Conservation (phyloP, 2,888 invertebrate genomes). For the Microctonus aethiopoides region DNA sequence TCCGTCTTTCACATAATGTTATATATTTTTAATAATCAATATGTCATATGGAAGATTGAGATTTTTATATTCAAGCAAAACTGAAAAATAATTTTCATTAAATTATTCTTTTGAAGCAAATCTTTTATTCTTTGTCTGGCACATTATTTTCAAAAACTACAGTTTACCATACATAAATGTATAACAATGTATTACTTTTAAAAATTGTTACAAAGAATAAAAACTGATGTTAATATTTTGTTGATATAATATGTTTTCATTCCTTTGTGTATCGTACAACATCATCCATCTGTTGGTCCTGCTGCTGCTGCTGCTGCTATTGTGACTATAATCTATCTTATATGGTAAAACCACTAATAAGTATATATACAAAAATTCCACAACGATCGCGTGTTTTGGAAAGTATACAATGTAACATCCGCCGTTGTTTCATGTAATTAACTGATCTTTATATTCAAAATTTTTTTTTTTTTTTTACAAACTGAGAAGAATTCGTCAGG, state of each 20-base stretch:
- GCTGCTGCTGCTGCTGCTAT: neutral
- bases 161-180: neutral
- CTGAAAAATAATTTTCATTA: no score
- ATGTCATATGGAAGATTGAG: no score
- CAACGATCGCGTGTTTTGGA: neutral
- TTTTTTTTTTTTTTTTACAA: neutral
- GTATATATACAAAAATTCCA: neutral
- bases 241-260: neutral
- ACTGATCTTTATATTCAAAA: no score
- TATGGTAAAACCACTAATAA: neutral
- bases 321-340: neutral
- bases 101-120: no score
- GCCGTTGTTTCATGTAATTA: neutral
- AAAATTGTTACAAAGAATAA: neutral
- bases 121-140: no score
- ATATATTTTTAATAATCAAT: no score
- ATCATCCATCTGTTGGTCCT: neutral
- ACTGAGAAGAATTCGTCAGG: neutral
- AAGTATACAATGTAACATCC: conserved; percentile 15
- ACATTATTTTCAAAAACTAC: no score
- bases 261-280: neutral
- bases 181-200: neutral
- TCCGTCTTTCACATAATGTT: no score
- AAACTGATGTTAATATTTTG: neutral
- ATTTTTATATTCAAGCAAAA: no score